A percentile compares a stretch with the other conserved stretches of the same genome.
Conservation (phyloP, 1,140 invertebrate species). For the Cyphomyrmex costatus region DNA sequence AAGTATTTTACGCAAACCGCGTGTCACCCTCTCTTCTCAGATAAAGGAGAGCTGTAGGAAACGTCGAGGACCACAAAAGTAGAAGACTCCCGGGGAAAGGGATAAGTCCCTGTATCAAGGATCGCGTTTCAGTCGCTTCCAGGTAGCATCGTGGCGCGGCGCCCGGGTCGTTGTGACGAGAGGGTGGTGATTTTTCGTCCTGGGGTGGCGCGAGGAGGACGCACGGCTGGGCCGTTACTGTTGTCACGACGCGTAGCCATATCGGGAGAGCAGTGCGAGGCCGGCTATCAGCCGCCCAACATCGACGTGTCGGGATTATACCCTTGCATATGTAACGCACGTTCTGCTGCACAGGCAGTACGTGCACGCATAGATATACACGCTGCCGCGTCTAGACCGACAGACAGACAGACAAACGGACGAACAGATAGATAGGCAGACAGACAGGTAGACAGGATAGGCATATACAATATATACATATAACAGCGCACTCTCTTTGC, state of each 20-base stretch:
- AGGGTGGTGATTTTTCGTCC: conserved; percentile 75
- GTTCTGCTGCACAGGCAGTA: conserved; percentile 63
- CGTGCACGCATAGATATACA: conserved; percentile 48
- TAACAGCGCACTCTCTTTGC: background rate
- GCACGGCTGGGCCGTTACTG: conserved; percentile 52
- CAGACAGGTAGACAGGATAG: conserved; percentile 15
- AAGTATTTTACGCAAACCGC: background rate
- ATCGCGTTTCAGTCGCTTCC: conserved; percentile 24
- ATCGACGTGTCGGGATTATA: conserved; percentile 79
- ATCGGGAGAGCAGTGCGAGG: conserved; percentile 82
- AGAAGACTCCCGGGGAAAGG: background rate
- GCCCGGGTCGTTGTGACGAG: conserved; percentile 52
- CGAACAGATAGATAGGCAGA: background rate
- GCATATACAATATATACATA: background rate
- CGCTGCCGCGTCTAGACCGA: background rate
- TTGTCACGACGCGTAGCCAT: conserved; percentile 66
- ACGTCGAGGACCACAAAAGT: background rate
- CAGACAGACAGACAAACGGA: conserved; percentile 1
- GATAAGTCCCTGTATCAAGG: background rate
- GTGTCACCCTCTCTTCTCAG: too few relatives aligned
- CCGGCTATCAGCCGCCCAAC: conserved; percentile 85
- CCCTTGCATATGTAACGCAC: conserved; percentile 68
- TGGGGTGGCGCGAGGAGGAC: conserved; percentile 59
- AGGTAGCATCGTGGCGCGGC: conserved; percentile 23
- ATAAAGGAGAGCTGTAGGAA: background rate